phyloP scores from a whole-genome alignment of 2,888 invertebrate species.

The Sminthurinus aureus region DNA sequence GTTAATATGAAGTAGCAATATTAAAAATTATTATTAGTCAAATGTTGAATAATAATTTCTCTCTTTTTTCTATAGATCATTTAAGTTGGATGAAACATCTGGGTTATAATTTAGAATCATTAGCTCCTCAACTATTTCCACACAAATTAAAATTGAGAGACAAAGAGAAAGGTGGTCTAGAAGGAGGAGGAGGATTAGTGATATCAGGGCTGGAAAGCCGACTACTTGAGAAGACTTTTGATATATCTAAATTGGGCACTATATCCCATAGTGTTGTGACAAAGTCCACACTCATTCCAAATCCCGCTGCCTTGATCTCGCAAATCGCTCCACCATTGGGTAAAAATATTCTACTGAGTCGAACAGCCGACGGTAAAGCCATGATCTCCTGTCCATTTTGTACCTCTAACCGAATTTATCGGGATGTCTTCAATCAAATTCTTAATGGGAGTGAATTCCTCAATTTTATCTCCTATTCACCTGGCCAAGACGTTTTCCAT shows the following conservation, averaged over 20 bases:
- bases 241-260: slow-evolving; percentile 64
- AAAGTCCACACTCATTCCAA: slow-evolving; percentile 68
- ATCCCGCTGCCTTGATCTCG: slow-evolving; percentile 68
- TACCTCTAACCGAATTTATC: slow-evolving; percentile 87
- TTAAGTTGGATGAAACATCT: slow-evolving; percentile 84
- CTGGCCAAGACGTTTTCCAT: slow-evolving; percentile 90
- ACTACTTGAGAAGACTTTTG: slow-evolving; percentile 78
- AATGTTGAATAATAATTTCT: not conserved
- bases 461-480: slow-evolving; percentile 86
- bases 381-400: slow-evolving; percentile 79
- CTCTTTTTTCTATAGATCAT: slow-evolving; percentile 73
- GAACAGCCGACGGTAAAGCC: slow-evolving; percentile 73
- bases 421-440: slow-evolving; percentile 91
- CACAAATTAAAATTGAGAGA: slow-evolving; percentile 65
- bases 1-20: not conserved
- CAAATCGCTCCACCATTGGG: slow-evolving; percentile 89
- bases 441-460: slow-evolving; percentile 88
- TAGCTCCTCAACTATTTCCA: slow-evolving; percentile 86
- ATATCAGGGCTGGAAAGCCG: slow-evolving; percentile 86
- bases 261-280: slow-evolving; percentile 82
- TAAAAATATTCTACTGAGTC: slow-evolving; percentile 79
- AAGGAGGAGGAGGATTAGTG: too few relatives aligned
- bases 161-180: slow-evolving; percentile 44
- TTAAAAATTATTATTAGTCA: not conserved
- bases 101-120: slow-evolving; percentile 83